These are phyloP conservation scores for Podabrus alpinus DNA, from an alignment of 2,888 invertebrate species.

Conservation along the genomic window DNA sequence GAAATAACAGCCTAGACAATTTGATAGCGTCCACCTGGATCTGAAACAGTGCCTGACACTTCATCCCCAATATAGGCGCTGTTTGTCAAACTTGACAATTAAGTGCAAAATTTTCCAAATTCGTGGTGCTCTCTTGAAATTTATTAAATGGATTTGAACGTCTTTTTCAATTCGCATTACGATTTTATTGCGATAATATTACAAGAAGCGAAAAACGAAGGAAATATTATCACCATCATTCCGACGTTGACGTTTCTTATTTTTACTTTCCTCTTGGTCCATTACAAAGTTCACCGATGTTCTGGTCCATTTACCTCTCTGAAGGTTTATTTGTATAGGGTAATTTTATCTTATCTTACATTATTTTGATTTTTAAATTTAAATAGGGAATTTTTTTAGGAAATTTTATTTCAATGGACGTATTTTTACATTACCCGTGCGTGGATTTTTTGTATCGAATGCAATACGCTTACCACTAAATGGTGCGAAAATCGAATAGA, in stretches of 20 bases:
- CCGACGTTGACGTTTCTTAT: slow-evolving; percentile 30
- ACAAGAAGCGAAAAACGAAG: background rate
- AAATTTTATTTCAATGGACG: slow-evolving; percentile 47
- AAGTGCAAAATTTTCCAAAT: background rate
- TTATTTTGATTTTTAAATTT: background rate
- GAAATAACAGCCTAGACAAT: background rate
- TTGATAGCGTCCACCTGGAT: background rate
- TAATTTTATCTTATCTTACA: slow-evolving; percentile 7
- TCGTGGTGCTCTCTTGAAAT: background rate
- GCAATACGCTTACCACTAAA: slow-evolving; percentile 33
- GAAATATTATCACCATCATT: slow-evolving; percentile 17
- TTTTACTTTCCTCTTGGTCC: slow-evolving; percentile 23
- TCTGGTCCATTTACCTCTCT: slow-evolving; percentile 21
- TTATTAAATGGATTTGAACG: background rate
- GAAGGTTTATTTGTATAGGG: slow-evolving; percentile 25
- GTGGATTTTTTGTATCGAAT: slow-evolving; percentile 46
- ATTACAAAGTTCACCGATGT: slow-evolving; percentile 24
- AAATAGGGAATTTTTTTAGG: slow-evolving; percentile 38
- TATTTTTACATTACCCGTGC: slow-evolving; percentile 46
- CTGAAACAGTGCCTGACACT: background rate
- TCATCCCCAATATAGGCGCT: background rate
- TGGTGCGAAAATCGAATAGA: slow-evolving; percentile 33
- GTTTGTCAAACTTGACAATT: background rate
- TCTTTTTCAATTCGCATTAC: background rate
- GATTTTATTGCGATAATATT: background rate